These are phyloP conservation scores for Psilopogon haemacephalus DNA, from an alignment of 2,113 vertebrate genomes.

Conservation along the genomic window DNA sequence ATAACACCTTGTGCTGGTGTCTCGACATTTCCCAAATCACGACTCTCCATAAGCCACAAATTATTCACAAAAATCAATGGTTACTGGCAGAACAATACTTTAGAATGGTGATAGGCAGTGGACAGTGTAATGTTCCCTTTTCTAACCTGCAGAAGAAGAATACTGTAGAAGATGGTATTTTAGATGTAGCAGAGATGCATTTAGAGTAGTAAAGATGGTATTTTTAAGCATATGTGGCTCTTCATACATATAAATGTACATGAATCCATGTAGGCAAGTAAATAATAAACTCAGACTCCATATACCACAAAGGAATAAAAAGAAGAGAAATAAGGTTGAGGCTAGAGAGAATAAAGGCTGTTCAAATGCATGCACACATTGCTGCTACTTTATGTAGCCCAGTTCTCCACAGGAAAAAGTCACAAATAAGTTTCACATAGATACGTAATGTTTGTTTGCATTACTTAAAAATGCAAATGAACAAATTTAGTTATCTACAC, in stretches of 20 bases:
- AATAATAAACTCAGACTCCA: neutral
- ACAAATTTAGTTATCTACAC: neutral
- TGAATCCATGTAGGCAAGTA: neutral
- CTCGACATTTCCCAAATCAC: conserved; percentile 50
- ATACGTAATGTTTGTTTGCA: neutral
- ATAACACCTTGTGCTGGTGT: conserved; percentile 43
- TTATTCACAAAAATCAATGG: conserved; percentile 62
- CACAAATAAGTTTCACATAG: neutral
- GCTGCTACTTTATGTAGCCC: neutral
- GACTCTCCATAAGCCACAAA: conserved; percentile 16
- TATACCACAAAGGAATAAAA: neutral
- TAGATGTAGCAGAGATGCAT: neutral
- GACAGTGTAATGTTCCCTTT: neutral
- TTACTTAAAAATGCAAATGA: neutral
- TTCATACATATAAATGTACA: neutral
- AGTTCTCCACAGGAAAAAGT: neutral
- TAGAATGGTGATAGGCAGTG: conserved; percentile 4
- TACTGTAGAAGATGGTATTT: neutral
- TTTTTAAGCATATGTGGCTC: neutral
- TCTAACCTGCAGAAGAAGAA: neutral
- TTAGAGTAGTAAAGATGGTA: neutral
- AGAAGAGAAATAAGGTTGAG: neutral
- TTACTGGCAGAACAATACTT: conserved; percentile 27
- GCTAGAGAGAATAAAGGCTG: neutral
- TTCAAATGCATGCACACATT: neutral